Conservation (phyloP, 1,140 invertebrate species). For the Aradophagus sp. region DNA sequence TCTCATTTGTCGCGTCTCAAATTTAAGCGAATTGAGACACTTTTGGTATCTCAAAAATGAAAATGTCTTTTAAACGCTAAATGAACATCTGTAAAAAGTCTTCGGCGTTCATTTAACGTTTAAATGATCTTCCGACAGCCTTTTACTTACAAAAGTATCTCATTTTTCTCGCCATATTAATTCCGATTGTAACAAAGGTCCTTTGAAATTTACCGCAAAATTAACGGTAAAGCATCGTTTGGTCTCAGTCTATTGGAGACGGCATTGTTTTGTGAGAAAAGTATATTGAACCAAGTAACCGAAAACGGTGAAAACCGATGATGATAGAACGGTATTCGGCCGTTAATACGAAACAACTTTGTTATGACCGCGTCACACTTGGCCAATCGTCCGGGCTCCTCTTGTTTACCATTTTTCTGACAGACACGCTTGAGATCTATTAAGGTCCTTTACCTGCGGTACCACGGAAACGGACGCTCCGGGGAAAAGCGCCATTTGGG, state of each 20-base stretch:
- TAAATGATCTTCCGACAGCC: background rate
- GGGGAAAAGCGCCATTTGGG: slow-evolving; percentile 14
- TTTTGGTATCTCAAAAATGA: too few relatives aligned
- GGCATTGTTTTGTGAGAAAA: slow-evolving; percentile 8
- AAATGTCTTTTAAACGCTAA: too few relatives aligned
- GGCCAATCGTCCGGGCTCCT: slow-evolving; percentile 34
- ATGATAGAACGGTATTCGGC: slow-evolving; percentile 5
- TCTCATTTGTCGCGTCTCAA: too few relatives aligned
- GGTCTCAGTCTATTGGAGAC: slow-evolving; percentile 16
- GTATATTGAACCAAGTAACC: background rate
- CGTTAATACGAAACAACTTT: slow-evolving; percentile 29
- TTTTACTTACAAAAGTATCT: background rate
- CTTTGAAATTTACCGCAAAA: slow-evolving; percentile 27
- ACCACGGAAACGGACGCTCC: slow-evolving; percentile 24
- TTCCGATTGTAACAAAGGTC: too few relatives aligned
- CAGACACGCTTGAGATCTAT: slow-evolving; percentile 35
- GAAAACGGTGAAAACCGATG: slow-evolving; percentile 1
- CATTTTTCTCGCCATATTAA: too few relatives aligned
- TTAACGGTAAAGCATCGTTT: slow-evolving; percentile 33
- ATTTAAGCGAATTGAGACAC: too few relatives aligned
- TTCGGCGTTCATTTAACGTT: too few relatives aligned
- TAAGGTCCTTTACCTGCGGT: slow-evolving; percentile 40
- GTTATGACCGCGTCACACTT: slow-evolving; percentile 33
- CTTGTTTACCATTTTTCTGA: slow-evolving; percentile 24
- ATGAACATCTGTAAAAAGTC: too few relatives aligned